Percentiles rank a stretch among this genome's conserved stretches.
Conservation (phyloP, 2,888 invertebrate genomes). For the Drosophila borborema region DNA sequence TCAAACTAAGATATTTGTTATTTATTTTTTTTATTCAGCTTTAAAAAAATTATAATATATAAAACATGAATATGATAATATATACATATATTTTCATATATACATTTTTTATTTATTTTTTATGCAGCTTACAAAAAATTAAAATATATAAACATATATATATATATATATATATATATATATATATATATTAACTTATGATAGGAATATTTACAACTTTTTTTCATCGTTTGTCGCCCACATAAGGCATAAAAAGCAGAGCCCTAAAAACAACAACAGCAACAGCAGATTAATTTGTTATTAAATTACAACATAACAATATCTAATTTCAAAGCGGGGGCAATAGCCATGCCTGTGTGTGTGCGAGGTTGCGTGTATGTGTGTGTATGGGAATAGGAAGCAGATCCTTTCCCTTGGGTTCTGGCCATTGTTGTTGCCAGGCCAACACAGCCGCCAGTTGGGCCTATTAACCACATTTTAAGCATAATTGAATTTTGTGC, state of each 20-base stretch:
- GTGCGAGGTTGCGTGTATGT: conserved; percentile 2
- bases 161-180: not conserved
- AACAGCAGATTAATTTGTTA: conserved; percentile 61
- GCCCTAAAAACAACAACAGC: conserved; percentile 32
- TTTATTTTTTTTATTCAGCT: no score
- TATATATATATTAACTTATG: not conserved
- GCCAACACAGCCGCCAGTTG: conserved; percentile 51
- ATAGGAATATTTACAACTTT: conserved; percentile 11
- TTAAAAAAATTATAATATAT: no score
- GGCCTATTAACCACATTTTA: conserved; percentile 80
- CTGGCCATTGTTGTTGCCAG: conserved; percentile 63
- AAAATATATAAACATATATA: not conserved
- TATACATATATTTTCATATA: no score
- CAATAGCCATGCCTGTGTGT: conserved; percentile 17
- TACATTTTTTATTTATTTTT: no score
- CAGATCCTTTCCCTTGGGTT: conserved; percentile 39
- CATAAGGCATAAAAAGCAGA: conserved; percentile 47
- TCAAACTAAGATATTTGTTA: no score
- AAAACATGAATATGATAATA: not conserved
- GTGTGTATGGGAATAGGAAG: conserved; percentile 12
- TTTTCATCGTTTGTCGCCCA: conserved; percentile 17
- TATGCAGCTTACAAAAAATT: no score
- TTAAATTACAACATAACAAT: conserved; percentile 74
- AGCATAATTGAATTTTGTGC: conserved; percentile 80
- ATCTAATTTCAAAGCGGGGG: conserved; percentile 62